A percentile compares a stretch with the other conserved stretches of the same genome.
These are phyloP conservation scores for Heliothis subflexa DNA, from an alignment of 1,140 invertebrate genomes.

Conservation along the genomic window DNA sequence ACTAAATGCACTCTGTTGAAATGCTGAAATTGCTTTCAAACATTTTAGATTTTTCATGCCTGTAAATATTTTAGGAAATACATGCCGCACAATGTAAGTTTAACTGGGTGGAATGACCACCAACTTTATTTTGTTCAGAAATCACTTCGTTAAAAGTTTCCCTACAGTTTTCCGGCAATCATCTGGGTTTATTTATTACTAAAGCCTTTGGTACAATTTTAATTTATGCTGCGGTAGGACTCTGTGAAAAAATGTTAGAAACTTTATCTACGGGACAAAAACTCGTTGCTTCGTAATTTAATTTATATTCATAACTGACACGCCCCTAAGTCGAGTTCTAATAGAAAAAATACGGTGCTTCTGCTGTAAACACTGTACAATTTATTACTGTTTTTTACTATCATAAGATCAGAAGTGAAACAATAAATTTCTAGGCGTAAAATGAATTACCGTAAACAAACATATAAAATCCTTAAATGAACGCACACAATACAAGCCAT, in stretches of 20 bases:
- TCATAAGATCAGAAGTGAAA: conserved; percentile 7
- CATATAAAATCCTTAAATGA: background rate
- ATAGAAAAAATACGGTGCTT: conserved; percentile 13
- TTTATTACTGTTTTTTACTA: background rate
- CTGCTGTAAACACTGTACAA: background rate
- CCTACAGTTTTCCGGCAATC: conserved; percentile 47
- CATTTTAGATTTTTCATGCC: background rate
- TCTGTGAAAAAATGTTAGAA: conserved; percentile 17
- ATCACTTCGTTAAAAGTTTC: conserved; percentile 61
- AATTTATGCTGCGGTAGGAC: conserved; percentile 20
- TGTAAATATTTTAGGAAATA: background rate
- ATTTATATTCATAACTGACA: conserved; percentile 33
- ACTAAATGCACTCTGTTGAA: background rate
- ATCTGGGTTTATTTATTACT: conserved; percentile 47
- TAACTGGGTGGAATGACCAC: conserved; percentile 24
- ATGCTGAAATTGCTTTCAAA: background rate
- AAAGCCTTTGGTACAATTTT: conserved; percentile 37
- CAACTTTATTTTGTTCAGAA: conserved; percentile 43
- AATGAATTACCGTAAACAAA: background rate
- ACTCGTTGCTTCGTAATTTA: conserved; percentile 22
- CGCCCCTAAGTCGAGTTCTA: conserved; percentile 1
- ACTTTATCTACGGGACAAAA: conserved; percentile 35
- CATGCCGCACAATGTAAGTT: conserved; percentile 8
- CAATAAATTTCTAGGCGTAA: background rate
- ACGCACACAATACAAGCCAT: background rate